Evolutionary conservation across 1,140 invertebrate species (phyloP).

Genomic region (Acyrthosiphon pisum): DNA sequence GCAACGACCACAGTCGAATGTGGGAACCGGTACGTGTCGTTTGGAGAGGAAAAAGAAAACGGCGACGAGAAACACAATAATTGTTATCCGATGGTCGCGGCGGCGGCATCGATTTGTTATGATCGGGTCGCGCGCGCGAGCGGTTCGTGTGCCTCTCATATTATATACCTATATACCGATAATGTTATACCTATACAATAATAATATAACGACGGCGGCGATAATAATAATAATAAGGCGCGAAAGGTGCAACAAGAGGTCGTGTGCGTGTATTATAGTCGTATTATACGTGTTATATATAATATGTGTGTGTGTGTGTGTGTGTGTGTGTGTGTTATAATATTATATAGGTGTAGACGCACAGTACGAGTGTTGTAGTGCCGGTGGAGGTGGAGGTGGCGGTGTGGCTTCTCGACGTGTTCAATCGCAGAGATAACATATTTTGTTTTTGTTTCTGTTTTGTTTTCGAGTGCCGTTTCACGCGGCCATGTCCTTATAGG

Average conservation of each 20-base stretch:
- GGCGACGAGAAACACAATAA: constrained; percentile 34
- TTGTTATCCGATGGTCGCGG: constrained; percentile 46
- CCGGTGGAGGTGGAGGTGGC: neutral
- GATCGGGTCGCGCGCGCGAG: constrained; percentile 41
- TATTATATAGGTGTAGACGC: neutral
- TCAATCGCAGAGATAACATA: constrained; percentile 23
- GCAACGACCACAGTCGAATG: constrained; percentile 42
- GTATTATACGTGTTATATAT: constrained; percentile 8
- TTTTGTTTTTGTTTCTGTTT: neutral
- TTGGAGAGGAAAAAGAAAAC: constrained; percentile 11
- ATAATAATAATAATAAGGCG: constrained; percentile 34
- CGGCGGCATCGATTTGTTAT: constrained; percentile 45
- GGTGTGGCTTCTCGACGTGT: neutral
- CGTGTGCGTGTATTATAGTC: neutral
- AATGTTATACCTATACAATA: constrained; percentile 14
- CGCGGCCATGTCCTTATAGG: constrained; percentile 7
- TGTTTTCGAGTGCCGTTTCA: neutral
- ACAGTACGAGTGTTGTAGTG: neutral
- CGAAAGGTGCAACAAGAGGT: constrained; percentile 34
- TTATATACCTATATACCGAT: too few relatives aligned
- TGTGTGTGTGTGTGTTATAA: neutral
- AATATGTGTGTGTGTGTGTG: neutral
- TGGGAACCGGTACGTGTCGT: constrained; percentile 38
- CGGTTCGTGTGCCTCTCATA: neutral
- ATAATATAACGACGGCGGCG: neutral